These are phyloP conservation scores for Argentina silus DNA, from an alignment of 2,797 vertebrate genomes.

Conservation along the genomic window DNA sequence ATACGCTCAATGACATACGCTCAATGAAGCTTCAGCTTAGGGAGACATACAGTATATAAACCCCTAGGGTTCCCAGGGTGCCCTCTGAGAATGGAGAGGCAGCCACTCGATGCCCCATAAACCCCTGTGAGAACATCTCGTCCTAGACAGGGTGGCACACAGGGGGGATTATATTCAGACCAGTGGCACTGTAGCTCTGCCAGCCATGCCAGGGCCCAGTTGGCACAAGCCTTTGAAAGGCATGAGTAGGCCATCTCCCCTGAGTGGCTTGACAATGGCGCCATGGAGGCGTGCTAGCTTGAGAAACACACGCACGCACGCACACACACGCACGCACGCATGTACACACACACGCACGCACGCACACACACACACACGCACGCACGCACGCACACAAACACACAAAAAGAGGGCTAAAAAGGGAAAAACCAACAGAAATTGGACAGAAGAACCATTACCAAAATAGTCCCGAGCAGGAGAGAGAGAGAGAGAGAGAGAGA, in stretches of 20 bases:
- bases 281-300: background rate
- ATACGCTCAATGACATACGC: background rate
- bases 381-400: background rate
- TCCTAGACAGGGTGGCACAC: constrained; percentile 38
- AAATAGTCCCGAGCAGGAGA: constrained; percentile 21
- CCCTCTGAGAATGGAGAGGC: constrained; percentile 22
- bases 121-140: constrained; percentile 31
- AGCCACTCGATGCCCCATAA: constrained; percentile 10
- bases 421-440: background rate
- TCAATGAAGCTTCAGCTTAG: background rate
- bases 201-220: constrained; percentile 32
- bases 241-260: constrained; percentile 25
- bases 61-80: constrained; percentile 1
- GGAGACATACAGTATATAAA: background rate
- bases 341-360: background rate
- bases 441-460: constrained; percentile 27
- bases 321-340: background rate
- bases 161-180: constrained; percentile 44
- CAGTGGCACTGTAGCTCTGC: constrained; percentile 25
- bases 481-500: constrained; percentile 8
- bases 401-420: constrained; percentile 8
- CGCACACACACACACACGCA: background rate
- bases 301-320: background rate
- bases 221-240: constrained; percentile 33
- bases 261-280: background rate